phyloP scores from a whole-genome alignment of 2,888 invertebrate species.

The Myopa testacea region DNA sequence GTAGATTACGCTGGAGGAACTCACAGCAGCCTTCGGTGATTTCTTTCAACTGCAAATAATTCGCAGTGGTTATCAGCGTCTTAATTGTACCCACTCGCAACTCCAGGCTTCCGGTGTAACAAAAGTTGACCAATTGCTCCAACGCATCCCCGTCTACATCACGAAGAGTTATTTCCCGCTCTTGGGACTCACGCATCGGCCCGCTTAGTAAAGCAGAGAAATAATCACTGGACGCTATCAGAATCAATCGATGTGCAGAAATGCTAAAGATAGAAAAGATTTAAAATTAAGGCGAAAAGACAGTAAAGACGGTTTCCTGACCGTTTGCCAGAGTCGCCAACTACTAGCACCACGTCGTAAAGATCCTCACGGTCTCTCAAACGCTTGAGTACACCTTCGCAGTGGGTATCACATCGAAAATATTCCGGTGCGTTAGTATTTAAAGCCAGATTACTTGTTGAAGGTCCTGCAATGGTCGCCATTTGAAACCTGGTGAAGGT shows the following conservation, averaged over 20 bases:
- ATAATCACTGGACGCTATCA: slow-evolving; percentile 93
- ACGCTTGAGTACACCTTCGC: too few relatives aligned
- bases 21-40: slow-evolving; percentile 86
- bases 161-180: slow-evolving; percentile 85
- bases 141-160: slow-evolving; percentile 89
- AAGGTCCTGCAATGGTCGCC: too few relatives aligned
- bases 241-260: slow-evolving; percentile 86
- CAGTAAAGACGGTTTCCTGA: too few relatives aligned
- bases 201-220: slow-evolving; percentile 96
- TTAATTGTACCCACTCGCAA: slow-evolving; percentile 92
- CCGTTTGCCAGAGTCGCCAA: too few relatives aligned
- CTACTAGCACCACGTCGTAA: too few relatives aligned
- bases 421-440: too few relatives aligned
- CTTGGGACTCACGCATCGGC: slow-evolving; percentile 83
- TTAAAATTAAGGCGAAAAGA: background rate
- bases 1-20: slow-evolving; percentile 84
- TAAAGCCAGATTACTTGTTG: too few relatives aligned
- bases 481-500: too few relatives aligned
- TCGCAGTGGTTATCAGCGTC: slow-evolving; percentile 87
- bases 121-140: slow-evolving; percentile 86
- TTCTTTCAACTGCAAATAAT: slow-evolving; percentile 85
- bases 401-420: too few relatives aligned
- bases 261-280: slow-evolving; percentile 69
- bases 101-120: slow-evolving; percentile 85
- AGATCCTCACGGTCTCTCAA: too few relatives aligned